Percentiles rank a stretch among this genome's conserved stretches.
These are phyloP conservation scores for Bruchidius siliquastri DNA, from an alignment of 2,888 invertebrate species.

Conservation along the genomic window DNA sequence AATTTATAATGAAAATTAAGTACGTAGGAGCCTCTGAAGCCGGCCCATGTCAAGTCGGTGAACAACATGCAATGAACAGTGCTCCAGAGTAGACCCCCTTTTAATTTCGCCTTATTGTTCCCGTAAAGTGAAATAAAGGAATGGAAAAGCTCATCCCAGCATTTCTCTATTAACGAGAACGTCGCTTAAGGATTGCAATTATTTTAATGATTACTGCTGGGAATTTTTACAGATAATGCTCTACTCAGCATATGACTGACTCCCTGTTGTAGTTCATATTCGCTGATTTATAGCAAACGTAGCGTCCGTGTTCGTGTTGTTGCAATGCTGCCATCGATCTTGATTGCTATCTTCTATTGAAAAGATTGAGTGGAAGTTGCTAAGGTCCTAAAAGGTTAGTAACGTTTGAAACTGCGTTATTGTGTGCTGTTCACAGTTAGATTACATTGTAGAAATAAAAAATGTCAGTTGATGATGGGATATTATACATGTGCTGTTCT, in stretches of 20 bases:
- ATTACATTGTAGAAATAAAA: no score
- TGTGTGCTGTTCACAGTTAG: no score
- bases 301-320: no score
- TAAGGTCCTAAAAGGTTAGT: no score
- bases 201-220: conserved; percentile 1
- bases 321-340: no score
- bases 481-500: no score
- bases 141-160: conserved; percentile 3
- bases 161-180: neutral
- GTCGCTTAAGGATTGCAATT: conserved; percentile 1
- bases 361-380: no score
- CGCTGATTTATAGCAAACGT: neutral
- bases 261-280: neutral
- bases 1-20: no score
- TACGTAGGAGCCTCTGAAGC: no score
- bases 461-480: no score
- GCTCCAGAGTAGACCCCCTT: conserved; percentile 8
- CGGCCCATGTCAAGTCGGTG: neutral
- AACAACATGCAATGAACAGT: neutral
- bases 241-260: neutral
- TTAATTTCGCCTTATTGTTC: conserved; percentile 16
- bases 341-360: no score
- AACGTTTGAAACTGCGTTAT: no score
- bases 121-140: conserved; percentile 15
- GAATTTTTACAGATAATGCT: neutral